phyloP scores from a whole-genome alignment of 2,888 invertebrate species.

The Branchipolynoe longqiensis region DNA sequence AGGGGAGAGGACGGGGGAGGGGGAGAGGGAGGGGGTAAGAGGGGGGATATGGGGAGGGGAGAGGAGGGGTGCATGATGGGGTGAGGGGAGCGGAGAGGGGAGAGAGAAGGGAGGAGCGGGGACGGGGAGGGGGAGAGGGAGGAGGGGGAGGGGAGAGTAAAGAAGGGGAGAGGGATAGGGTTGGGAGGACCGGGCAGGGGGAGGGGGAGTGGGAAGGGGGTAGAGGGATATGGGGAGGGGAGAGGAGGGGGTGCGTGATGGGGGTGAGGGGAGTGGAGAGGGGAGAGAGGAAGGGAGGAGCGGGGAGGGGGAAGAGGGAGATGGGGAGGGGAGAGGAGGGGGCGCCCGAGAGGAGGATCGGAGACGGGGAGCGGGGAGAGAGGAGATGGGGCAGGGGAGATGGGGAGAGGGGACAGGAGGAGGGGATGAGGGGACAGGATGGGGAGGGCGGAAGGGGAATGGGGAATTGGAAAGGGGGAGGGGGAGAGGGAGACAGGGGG shows the following conservation, averaged over 20 bases:
- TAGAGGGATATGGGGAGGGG: background rate
- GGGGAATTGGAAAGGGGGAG: background rate
- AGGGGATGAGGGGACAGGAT: background rate
- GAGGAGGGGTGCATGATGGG: background rate
- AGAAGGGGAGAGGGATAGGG: background rate
- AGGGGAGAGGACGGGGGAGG: no score
- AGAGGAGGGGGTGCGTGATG: background rate
- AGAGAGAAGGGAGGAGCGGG: background rate
- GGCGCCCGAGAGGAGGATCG: background rate
- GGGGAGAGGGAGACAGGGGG: background rate
- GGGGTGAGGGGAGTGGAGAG: no score
- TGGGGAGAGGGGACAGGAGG: conserved; percentile 1
- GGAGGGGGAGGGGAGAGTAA: background rate
- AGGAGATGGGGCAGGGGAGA: background rate
- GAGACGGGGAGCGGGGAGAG: no score
- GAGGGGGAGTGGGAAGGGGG: background rate
- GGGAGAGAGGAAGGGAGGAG: background rate
- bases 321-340: background rate
- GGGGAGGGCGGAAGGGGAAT: background rate
- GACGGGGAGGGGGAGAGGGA: background rate
- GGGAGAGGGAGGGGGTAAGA: background rate
- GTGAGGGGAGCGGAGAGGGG: background rate
- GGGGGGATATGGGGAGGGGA: background rate
- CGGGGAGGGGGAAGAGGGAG: background rate
- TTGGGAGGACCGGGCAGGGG: background rate